Evolutionary conservation across 2,888 invertebrate species (phyloP), one percentile per base, ranked within the genome.

Genomic region (Lycia hirtaria): DNA sequence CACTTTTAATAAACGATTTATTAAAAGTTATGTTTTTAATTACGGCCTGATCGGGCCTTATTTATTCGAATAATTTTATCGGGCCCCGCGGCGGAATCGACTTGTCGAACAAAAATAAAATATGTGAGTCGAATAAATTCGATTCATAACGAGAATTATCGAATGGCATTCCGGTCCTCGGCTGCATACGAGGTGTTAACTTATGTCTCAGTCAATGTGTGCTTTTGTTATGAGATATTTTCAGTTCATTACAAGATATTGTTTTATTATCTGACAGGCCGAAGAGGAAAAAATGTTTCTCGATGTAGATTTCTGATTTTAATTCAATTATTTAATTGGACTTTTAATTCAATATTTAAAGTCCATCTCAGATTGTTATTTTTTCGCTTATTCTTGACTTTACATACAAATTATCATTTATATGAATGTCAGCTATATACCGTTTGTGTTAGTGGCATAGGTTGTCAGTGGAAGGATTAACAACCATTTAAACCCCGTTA

Each of bases 21-120:
- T 88, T 90, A 89, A 88, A 91, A 90, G 88, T 90, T 90, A 90
- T 87, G 87, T 85, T 90, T 91, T 92, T 91, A 91, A 92, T 91
- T 92, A 91, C 80, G 81, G 71, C 67, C 68, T 82, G 85, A 91
- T 92, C 84, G 76, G 76, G 71, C 77, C 77, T 88, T 91, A 91
- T 90, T 89, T 91, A 90, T 90, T 84, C 87, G 87, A 80, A 89
- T 89, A 87, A 90, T 89, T 90, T 90, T 89, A 91, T 92, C 79
- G 85, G 78, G 83, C 88, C 91, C 89, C 74, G 88, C 79, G 89
- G 91, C 90, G 83, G 73, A 64, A 71, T 60, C 72, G 74, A 70
- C 75, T 75, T 62, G 64, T 64, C 64, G 56, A 56, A 79, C 81
- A 83, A 85, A 83, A 86, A 85, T 88, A 89, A 89, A 87, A 88